Evolutionary conservation across 2,797 vertebrate species (phyloP).

Genomic region (Chiroxiphia lanceolata): DNA sequence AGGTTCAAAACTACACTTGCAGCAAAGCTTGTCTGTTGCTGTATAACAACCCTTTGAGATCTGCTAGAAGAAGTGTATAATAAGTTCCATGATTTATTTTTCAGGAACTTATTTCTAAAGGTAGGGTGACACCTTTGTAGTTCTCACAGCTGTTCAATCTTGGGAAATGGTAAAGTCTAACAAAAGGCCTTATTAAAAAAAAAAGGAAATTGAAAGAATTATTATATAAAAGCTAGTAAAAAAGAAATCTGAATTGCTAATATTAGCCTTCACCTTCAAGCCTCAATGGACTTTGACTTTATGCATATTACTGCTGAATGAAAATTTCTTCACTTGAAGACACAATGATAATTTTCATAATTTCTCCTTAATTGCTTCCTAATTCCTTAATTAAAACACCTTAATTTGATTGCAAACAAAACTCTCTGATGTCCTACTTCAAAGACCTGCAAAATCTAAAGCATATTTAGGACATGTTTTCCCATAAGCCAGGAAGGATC

Average conservation of each 20-base stretch:
- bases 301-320: neutral
- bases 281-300: neutral
- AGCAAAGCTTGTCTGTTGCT: neutral
- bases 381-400: slow-evolving; percentile 1
- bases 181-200: neutral
- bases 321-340: slow-evolving; percentile 37
- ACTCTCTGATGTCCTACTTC: neutral
- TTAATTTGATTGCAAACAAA: slow-evolving; percentile 46
- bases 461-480: neutral
- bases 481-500: neutral
- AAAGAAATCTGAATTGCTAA: neutral
- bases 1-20: neutral
- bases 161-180: neutral
- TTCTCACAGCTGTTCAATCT: neutral
- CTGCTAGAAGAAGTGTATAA: neutral
- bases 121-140: neutral
- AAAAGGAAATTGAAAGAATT: neutral
- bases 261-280: slow-evolving; percentile 19
- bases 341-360: slow-evolving; percentile 10
- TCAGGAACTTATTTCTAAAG: neutral
- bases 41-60: neutral
- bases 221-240: neutral
- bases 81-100: neutral
- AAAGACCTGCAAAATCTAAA: slow-evolving; percentile 9
- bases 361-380: slow-evolving; percentile 21